Percentiles rank a stretch among this genome's conserved stretches.
Conservation (phyloP, 2,888 invertebrate species). For the Epiperipatus broadwayi region DNA sequence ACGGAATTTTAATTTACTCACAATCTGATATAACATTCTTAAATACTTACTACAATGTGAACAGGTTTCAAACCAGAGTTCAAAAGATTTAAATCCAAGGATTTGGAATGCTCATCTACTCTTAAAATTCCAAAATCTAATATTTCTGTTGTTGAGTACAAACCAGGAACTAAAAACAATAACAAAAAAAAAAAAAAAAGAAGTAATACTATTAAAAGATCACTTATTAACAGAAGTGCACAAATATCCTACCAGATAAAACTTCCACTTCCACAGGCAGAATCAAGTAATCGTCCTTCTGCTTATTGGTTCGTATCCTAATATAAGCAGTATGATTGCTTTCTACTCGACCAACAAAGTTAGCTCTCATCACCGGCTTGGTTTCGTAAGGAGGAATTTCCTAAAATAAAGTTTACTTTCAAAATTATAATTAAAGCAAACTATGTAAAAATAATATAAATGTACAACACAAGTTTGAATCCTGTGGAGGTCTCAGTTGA, state of each 20-base stretch:
- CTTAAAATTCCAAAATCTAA: constrained; percentile 66
- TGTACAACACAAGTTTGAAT: no score
- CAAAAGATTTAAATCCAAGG: constrained; percentile 42
- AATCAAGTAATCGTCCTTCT: constrained; percentile 43
- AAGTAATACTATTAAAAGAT: constrained; percentile 6
- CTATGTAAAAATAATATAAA: no score
- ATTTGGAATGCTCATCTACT: constrained; percentile 42
- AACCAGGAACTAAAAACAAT: constrained; percentile 34
- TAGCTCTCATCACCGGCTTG: constrained; percentile 67
- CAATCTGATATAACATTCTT: constrained; percentile 5
- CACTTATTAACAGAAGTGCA: background rate
- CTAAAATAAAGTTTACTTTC: constrained; percentile 22
- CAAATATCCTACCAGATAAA: constrained; percentile 29
- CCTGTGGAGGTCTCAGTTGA: no score
- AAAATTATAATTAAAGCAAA: constrained; percentile 1
- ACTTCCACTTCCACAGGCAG: constrained; percentile 70
- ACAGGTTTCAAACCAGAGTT: constrained; percentile 47
- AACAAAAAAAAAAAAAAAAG: constrained; percentile 7
- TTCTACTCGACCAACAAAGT: constrained; percentile 51
- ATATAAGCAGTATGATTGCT: constrained; percentile 69
- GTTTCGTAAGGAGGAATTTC: constrained; percentile 68
- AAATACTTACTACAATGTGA: constrained; percentile 39
- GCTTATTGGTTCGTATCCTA: constrained; percentile 49
- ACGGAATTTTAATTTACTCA: no score
- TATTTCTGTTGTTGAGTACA: constrained; percentile 54